Evolutionary conservation across 2,797 vertebrate species (phyloP).

Genomic region (Chaunax sp.): DNA sequence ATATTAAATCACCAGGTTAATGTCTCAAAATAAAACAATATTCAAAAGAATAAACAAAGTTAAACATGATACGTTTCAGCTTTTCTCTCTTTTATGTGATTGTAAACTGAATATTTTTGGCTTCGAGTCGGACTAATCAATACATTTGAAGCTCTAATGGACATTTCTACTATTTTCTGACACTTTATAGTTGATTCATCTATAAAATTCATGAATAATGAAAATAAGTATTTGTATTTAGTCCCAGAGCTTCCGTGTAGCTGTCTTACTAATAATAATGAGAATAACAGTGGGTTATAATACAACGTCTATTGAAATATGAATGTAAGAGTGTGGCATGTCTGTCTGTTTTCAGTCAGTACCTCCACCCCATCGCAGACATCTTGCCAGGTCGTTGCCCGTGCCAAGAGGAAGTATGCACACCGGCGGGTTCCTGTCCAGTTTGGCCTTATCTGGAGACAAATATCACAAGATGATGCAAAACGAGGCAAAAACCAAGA

Average conservation of each 20-base stretch:
- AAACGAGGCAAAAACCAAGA: conserved; percentile 36
- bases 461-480: conserved; percentile 55
- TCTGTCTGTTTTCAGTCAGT: conserved; percentile 56
- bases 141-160: background rate
- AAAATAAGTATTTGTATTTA: background rate
- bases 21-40: no score
- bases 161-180: background rate
- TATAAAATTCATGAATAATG: background rate
- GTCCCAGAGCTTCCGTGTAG: background rate
- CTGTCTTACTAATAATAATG: no score
- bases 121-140: background rate
- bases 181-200: background rate
- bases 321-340: no score
- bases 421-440: conserved; percentile 93
- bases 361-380: conserved; percentile 98
- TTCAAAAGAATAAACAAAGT: no score
- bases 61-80: no score
- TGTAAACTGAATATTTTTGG: background rate
- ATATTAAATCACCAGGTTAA: no score
- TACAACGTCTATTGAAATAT: no score
- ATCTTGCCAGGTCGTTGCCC: conserved; percentile 94
- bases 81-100: no score
- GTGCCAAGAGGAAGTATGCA: conserved; percentile 96
- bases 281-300: background rate
- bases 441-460: conserved; percentile 91